Evolutionary conservation across 2,113 vertebrate genomes (phyloP), one percentile per base, ranked within the genome.

Genomic region (Oreotragus oreotragus): DNA sequence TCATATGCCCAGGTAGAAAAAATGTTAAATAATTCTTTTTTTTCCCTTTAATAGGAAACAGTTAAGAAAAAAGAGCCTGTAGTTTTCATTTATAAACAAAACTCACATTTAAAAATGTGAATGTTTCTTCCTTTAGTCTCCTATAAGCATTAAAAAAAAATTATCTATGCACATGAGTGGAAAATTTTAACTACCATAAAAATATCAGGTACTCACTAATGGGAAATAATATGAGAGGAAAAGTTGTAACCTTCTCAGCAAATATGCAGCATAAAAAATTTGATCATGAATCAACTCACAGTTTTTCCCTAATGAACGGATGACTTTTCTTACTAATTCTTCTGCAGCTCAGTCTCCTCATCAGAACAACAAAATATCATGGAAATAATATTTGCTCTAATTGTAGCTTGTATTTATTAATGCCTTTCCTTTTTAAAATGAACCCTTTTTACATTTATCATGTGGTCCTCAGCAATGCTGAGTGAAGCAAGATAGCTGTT

Each of bases 81-180:
- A 36, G 8, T 76, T 96, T 84, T 64, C 49, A 70, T 39, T 92
- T 95, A 27, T 84, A 49, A 93, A 94, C 14, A 87, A 96, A 96
- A 43, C 0, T 77, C 14, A 4, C 87, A 6, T 84, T 39, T 43
- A 88, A 90, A 94, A 85, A 62, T 57, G 33, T 85, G 3, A 14
- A 0, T 89, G 25, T 16, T 25, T 53, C n/a, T 94, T 76, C 25
- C 28, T 95, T 83, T 93, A 43, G 7, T 83, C 9, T 88, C 12
- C 23, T 58, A 86, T 21, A 84, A 3, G 7, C 25, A 86, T 76
- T 81, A 7, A 9, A 73, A 84, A 89, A 84, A 89, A 83, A 23
- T 17, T 77, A 53, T 66, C 14, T 55, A 8, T 86, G 3, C 2
- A 70, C 57, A 64, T 43, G 70, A 79, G 28, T 51, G 13, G 58